Evolutionary conservation across 2,797 vertebrate genomes (phyloP).

Genomic region (Gouania willdenowi): DNA sequence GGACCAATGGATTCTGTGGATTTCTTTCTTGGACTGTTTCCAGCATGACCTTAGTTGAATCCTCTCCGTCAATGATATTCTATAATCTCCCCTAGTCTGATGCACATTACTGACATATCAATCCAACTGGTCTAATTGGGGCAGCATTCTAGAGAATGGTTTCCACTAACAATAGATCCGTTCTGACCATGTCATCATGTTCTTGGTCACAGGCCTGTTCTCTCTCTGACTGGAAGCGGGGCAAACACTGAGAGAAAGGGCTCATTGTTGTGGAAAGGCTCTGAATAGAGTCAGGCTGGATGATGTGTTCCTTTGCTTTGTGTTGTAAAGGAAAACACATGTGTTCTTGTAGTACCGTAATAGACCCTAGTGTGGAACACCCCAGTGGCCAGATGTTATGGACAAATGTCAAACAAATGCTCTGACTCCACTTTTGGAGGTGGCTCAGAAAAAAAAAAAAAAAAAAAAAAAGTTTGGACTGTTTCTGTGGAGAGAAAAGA

Average conservation of each 20-base stretch:
- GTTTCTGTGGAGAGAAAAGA: conserved; percentile 47
- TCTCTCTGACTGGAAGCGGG: conserved; percentile 63
- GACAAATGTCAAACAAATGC: conserved; percentile 80
- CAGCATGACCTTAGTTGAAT: conserved; percentile 4
- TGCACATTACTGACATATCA: conserved; percentile 36
- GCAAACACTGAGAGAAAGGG: conserved; percentile 74
- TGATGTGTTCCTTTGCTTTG: conserved; percentile 75
- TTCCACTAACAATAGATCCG: conserved; percentile 64
- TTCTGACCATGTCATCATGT: conserved; percentile 65
- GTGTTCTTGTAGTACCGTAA: conserved; percentile 77
- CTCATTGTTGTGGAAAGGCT: conserved; percentile 76
- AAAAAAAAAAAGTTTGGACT: conserved; percentile 49
- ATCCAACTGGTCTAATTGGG: conserved; percentile 44
- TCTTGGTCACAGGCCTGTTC: conserved; percentile 67
- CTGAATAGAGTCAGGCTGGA: conserved; percentile 70
- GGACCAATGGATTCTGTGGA: too few species aligned
- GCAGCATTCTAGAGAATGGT: conserved; percentile 46
- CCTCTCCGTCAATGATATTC: conserved; percentile 1
- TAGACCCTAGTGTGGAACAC: conserved; percentile 71
- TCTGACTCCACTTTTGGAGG: conserved; percentile 63
- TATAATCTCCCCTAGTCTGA: conserved; percentile 21
- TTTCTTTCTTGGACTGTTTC: not conserved
- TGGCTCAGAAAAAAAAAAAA: conserved; percentile 41
- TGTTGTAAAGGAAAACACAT: conserved; percentile 80
- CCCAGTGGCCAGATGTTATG: conserved; percentile 78